Conservation (phyloP, 2,888 invertebrate genomes). For the Drosophila meridiana region DNA sequence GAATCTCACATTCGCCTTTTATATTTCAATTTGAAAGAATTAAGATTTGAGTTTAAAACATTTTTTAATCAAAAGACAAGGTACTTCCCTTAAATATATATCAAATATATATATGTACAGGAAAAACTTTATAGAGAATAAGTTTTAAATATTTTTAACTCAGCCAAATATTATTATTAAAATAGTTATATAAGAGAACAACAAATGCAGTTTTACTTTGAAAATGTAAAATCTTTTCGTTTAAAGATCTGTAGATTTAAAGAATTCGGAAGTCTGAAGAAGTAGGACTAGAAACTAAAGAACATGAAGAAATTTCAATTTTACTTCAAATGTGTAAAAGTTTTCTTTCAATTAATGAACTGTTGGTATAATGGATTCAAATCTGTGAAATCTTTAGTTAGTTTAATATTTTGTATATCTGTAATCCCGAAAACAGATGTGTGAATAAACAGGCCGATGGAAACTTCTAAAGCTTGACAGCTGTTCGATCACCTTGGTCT, state of each 20-base stretch:
- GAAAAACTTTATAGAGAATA: constrained; percentile 9
- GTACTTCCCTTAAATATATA: constrained; percentile 19
- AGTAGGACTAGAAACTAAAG: neutral
- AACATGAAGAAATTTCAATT: neutral
- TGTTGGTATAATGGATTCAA: neutral
- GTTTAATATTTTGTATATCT: neutral
- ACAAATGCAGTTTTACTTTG: constrained; percentile 1
- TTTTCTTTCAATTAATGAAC: neutral
- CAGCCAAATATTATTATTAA: constrained; percentile 34
- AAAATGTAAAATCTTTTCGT: neutral
- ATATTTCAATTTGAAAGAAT: neutral
- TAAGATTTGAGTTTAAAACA: neutral
- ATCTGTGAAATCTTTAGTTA: neutral
- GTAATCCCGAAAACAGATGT: constrained; percentile 1
- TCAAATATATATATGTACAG: constrained; percentile 22
- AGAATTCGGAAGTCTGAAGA: neutral
- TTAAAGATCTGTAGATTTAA: neutral
- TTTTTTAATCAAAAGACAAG: constrained; percentile 16
- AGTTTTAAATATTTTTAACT: constrained; percentile 3
- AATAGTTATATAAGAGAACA: constrained; percentile 25
- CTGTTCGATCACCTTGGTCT: neutral
- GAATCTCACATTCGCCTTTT: neutral
- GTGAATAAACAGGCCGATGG: neutral
- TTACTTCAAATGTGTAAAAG: neutral
- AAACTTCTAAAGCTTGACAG: constrained; percentile 2